These are phyloP conservation scores for Lottia gigantea DNA, from an alignment of 2,888 invertebrate species.

Conservation along the genomic window DNA sequence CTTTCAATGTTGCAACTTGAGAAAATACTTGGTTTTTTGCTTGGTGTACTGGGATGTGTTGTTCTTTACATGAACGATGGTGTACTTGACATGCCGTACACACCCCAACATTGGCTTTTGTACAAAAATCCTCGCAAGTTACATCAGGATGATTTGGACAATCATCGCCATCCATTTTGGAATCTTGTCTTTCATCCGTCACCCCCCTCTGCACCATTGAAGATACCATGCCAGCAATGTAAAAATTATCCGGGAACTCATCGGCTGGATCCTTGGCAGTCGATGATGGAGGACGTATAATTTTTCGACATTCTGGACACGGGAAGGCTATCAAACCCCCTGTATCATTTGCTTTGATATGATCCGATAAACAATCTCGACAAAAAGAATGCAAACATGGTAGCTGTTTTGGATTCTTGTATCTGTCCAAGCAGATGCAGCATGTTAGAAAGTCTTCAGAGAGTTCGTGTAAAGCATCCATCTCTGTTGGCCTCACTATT, in stretches of 20 bases:
- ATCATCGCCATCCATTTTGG: slow-evolving; percentile 1
- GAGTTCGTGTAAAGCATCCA: slow-evolving; percentile 20
- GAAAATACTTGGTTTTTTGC: neutral
- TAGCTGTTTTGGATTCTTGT: slow-evolving; percentile 35
- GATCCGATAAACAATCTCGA: slow-evolving; percentile 39
- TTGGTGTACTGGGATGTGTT: slow-evolving; percentile 9
- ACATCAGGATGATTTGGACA: slow-evolving; percentile 14
- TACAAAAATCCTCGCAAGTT: slow-evolving; percentile 11
- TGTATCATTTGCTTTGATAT: slow-evolving; percentile 37
- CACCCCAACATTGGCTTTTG: neutral
- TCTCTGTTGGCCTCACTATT: neutral
- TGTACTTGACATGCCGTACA: slow-evolving; percentile 6
- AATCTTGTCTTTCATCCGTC: neutral
- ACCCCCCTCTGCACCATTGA: neutral
- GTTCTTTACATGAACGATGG: slow-evolving; percentile 6
- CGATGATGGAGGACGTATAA: slow-evolving; percentile 36
- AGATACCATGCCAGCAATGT: slow-evolving; percentile 40
- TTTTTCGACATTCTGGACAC: slow-evolving; percentile 41
- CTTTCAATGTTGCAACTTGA: neutral
- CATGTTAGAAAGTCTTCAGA: slow-evolving; percentile 37
- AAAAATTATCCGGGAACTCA: slow-evolving; percentile 36
- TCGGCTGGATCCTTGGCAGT: slow-evolving; percentile 38
- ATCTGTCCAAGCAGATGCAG: slow-evolving; percentile 40
- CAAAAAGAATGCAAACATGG: slow-evolving; percentile 48
- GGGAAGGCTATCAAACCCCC: slow-evolving; percentile 36